Percentiles rank a stretch among this genome's conserved stretches.
Evolutionary conservation across 1,140 invertebrate genomes (phyloP).

Genomic region (Polypedilum vanderplanki): DNA sequence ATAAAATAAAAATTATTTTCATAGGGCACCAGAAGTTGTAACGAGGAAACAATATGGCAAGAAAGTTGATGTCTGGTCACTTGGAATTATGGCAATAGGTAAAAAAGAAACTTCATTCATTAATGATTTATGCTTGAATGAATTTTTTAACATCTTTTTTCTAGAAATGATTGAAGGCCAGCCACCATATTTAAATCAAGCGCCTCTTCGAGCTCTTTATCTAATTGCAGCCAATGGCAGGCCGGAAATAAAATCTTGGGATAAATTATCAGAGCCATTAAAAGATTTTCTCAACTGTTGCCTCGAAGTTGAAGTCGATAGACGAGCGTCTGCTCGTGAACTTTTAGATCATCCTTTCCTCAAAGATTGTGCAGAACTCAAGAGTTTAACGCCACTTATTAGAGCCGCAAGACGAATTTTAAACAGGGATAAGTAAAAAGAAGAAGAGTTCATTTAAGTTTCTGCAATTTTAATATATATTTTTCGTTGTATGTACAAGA

Average conservation of each 20-base stretch:
- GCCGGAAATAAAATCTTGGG: conserved; percentile 80
- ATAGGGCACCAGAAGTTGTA: conserved; percentile 86
- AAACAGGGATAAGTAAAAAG: conserved; percentile 35
- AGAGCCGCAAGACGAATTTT: conserved; percentile 61
- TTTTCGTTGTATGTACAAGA: too few relatives aligned
- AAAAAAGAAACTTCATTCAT: neutral
- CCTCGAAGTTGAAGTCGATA: conserved; percentile 86
- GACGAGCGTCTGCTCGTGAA: conserved; percentile 75
- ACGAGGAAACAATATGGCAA: conserved; percentile 76
- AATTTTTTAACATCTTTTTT: neutral
- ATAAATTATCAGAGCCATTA: conserved; percentile 66
- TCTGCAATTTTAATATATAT: too few relatives aligned
- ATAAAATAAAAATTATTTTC: conserved; percentile 41
- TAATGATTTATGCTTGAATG: neutral
- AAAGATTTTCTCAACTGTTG: conserved; percentile 85
- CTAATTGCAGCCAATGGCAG: conserved; percentile 92
- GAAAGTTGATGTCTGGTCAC: conserved; percentile 93
- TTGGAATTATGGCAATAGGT: conserved; percentile 91
- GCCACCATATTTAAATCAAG: conserved; percentile 92
- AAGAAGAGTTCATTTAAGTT: neutral
- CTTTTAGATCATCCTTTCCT: conserved; percentile 86
- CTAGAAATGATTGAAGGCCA: conserved; percentile 96
- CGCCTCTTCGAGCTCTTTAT: conserved; percentile 88
- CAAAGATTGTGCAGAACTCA: conserved; percentile 72
- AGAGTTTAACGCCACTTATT: conserved; percentile 81